Evolutionary conservation across 2,797 vertebrate species (phyloP).

Genomic region (Poecilia velifera): DNA sequence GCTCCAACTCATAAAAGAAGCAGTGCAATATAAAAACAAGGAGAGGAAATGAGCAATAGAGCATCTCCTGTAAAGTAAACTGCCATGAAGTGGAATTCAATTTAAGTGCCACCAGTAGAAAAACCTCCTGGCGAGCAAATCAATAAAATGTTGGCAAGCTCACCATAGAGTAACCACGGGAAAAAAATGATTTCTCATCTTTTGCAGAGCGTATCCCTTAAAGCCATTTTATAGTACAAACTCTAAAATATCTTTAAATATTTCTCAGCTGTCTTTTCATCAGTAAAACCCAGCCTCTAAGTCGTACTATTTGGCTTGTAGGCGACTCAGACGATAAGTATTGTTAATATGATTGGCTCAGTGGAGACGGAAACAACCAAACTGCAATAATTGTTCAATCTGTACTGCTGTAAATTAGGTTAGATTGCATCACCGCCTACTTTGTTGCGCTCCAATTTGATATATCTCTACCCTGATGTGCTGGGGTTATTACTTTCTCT

Average conservation of each 20-base stretch:
- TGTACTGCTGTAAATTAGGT: conserved; percentile 29
- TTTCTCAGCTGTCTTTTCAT: neutral
- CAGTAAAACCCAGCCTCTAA: neutral
- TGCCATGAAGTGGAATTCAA: conserved; percentile 34
- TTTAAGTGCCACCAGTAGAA: conserved; percentile 25
- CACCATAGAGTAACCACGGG: conserved; percentile 32
- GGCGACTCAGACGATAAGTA: neutral
- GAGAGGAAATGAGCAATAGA: conserved; percentile 17
- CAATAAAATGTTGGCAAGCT: conserved; percentile 44
- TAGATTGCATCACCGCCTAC: neutral
- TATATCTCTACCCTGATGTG: neutral
- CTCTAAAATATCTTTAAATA: neutral
- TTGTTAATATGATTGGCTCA: conserved; percentile 18
- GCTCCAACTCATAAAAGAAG: conserved; percentile 11
- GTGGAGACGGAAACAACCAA: conserved; percentile 6
- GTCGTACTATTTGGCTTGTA: neutral
- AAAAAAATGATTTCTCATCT: conserved; percentile 20
- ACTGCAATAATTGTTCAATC: conserved; percentile 6
- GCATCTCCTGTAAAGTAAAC: conserved; percentile 29
- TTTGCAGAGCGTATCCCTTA: neutral
- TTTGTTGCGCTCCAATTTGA: neutral
- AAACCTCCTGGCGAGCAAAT: conserved; percentile 43
- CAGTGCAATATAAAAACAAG: conserved; percentile 21
- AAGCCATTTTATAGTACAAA: neutral
- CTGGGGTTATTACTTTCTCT: neutral